phyloP scores from a whole-genome alignment of 2,113 vertebrate genomes.

The Sula dactylatra region DNA sequence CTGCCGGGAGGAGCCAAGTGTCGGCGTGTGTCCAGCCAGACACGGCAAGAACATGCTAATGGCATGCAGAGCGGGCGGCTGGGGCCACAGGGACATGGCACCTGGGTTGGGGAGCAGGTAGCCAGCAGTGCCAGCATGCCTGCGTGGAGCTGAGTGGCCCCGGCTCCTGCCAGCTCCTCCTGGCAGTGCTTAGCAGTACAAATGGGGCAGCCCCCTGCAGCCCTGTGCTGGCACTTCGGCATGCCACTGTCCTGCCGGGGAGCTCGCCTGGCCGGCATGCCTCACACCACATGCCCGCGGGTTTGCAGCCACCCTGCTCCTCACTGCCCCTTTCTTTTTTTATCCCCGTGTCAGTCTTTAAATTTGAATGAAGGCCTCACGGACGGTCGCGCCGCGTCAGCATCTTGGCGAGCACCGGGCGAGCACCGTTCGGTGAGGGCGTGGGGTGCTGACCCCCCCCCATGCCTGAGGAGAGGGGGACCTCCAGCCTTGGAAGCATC shows the following conservation, averaged over 20 bases:
- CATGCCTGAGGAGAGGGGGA: accelerated
- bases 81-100: accelerated
- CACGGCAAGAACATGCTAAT: not conserved
- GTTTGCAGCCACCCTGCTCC: not conserved
- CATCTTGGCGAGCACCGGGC: accelerated
- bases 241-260: accelerated
- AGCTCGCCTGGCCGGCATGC: not conserved
- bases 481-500: not conserved
- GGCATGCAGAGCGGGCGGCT: not conserved
- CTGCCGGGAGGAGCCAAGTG: not conserved
- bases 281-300: accelerated
- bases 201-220: accelerated
- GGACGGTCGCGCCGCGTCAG: not conserved
- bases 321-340: not conserved
- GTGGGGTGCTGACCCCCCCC: not conserved
- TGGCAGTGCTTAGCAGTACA: accelerated
- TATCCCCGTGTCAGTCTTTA: not conserved
- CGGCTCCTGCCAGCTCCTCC: not conserved
- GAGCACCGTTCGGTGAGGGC: not conserved
- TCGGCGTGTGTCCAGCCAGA: not conserved
- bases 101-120: not conserved
- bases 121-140: not conserved
- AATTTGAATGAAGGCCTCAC: conserved; percentile 50
- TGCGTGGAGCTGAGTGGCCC: accelerated
- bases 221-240: accelerated